Evolutionary conservation across 2,113 vertebrate species (phyloP).

Genomic region (Mesitornis unicolor): DNA sequence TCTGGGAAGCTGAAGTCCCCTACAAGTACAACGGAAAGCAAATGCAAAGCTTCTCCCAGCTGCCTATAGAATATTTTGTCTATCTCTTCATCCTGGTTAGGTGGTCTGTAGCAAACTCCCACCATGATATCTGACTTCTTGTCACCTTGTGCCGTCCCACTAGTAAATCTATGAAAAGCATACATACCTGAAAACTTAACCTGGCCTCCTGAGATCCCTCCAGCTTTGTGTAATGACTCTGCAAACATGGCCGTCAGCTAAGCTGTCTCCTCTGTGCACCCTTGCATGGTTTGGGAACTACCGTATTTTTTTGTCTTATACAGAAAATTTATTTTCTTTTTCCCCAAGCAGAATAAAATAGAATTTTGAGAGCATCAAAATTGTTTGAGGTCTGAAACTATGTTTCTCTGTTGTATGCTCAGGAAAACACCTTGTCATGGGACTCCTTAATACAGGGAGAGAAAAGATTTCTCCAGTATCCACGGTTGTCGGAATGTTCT

Average conservation of each 20-base stretch:
- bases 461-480: background rate
- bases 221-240: background rate
- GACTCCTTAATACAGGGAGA: background rate
- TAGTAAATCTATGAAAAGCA: background rate
- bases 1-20: too few species aligned
- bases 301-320: background rate
- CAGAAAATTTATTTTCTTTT: background rate
- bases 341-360: background rate
- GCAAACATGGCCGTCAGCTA: accelerated
- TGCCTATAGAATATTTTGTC: too few species aligned
- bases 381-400: background rate
- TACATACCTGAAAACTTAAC: background rate
- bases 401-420: background rate
- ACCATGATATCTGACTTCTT: too few species aligned
- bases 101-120: too few species aligned
- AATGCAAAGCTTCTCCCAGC: too few species aligned
- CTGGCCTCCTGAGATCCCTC: background rate
- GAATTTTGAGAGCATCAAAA: background rate
- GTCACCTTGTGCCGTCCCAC: background rate
- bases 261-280: accelerated
- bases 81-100: too few species aligned
- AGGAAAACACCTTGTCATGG: background rate
- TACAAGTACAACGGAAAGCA: too few species aligned
- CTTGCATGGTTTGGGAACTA: background rate
- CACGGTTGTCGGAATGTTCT: background rate